Percentiles rank a stretch among this genome's conserved stretches.
phyloP scores from a whole-genome alignment of 2,797 vertebrate genomes.

The Falco berigora region DNA sequence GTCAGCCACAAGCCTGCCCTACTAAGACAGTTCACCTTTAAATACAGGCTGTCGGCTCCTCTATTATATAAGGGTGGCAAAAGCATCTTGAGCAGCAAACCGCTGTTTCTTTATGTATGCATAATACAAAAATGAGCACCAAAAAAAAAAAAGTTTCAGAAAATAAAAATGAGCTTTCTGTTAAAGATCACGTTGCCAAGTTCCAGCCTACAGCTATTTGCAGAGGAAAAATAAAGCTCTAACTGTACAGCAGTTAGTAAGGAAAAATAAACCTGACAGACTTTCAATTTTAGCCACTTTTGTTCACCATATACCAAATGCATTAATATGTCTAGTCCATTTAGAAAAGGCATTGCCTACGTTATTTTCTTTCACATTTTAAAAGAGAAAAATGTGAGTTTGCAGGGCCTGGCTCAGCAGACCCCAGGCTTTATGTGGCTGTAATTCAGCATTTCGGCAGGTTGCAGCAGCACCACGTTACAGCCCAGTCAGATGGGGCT shows the following conservation, averaged over 20 bases:
- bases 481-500: rapidly evolving
- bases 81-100: neutral
- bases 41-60: neutral
- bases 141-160: neutral
- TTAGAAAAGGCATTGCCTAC: neutral
- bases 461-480: neutral
- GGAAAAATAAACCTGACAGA: neutral
- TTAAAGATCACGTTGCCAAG: neutral
- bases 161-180: neutral
- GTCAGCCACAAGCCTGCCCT: neutral
- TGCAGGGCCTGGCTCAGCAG: neutral
- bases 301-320: neutral
- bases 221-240: neutral
- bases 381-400: neutral
- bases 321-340: neutral
- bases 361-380: neutral
- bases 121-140: neutral
- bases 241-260: neutral
- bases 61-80: neutral
- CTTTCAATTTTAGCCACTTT: neutral
- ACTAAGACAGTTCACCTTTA: neutral
- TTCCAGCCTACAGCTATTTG: neutral
- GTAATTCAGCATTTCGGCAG: neutral
- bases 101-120: neutral
- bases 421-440: neutral